Evolutionary conservation across 2,888 invertebrate genomes (phyloP), one percentile per base, ranked within the genome.

Genomic region (Dicyrtomina minuta): DNA sequence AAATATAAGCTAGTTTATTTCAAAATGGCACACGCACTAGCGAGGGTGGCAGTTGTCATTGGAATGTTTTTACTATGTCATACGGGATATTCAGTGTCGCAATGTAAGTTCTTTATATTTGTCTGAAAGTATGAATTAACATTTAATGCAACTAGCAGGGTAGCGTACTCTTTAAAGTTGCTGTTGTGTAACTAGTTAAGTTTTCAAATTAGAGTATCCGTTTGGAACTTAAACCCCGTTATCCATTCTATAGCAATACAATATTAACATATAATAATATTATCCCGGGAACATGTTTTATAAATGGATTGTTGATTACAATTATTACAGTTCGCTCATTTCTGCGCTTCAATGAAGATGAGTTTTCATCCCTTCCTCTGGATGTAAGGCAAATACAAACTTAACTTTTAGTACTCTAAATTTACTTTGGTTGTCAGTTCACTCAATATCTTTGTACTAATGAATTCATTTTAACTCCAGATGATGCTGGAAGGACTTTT

Each of bases 81-180:
- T 55, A 75, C 77, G 0, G 77, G 77, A 66, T 77, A 77, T 51
- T 77, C 77, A 12, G 77, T 77, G 27, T 77, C 77, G 12, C 77
- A 77, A 59, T 73, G 76, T 76, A 70, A 75, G 75, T 53, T 66
- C 66, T 56, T 49, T 20, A 56, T 66, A 10, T 22, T 39, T 6
- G 43, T 24, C 22, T 62, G 13, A 46, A 10, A 12, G 8, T 24
- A 10, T 43, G 8, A 33, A 46, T 39, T n/a, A n/a, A n/a, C n/a
- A n/a, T n/a, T n/a, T n/a, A n/a, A n/a, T n/a, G n/a, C n/a, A n/a
- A n/a, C n/a, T n/a, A n/a, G n/a, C n/a, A n/a, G n/a, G n/a, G n/a
- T n/a, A n/a, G n/a, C n/a, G n/a, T n/a, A n/a, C n/a, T n/a, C n/a
- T n/a, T n/a, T n/a, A n/a, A n/a, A n/a, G n/a, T n/a, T n/a, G n/a